Evolutionary conservation across 92 coral and sea anemone species (phyloP).

Genomic region (Paragorgia papillata): DNA sequence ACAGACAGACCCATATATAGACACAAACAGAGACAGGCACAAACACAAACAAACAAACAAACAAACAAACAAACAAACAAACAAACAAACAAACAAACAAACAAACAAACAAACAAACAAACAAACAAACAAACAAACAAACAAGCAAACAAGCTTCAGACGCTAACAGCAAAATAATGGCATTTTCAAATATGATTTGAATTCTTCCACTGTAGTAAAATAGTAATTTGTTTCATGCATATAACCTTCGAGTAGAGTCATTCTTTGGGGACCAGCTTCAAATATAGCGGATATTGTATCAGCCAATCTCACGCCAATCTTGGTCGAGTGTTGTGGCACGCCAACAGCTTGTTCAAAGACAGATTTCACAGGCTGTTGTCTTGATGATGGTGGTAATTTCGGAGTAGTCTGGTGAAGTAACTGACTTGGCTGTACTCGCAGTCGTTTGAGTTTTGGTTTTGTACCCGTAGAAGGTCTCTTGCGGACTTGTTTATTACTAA

Average conservation of each 20-base stretch:
- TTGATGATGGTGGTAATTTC: slow-evolving; percentile 41
- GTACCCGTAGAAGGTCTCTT: slow-evolving; percentile 54
- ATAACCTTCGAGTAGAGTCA: slow-evolving; percentile 4
- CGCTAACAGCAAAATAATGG: no score
- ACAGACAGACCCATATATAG: no score
- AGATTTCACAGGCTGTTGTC: slow-evolving; percentile 71
- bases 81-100: no score
- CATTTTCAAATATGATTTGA: no score
- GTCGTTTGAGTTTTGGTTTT: slow-evolving; percentile 46
- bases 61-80: no score
- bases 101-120: no score
- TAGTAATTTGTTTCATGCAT: no score
- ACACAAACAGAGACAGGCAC: no score
- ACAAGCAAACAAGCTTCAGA: no score
- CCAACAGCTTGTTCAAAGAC: slow-evolving; percentile 88
- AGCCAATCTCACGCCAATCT: slow-evolving; percentile 82
- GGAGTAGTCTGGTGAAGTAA: slow-evolving; percentile 67
- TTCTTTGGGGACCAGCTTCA: slow-evolving; percentile 75
- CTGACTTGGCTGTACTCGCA: slow-evolving; percentile 68
- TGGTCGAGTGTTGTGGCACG: slow-evolving; percentile 63
- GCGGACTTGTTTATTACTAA: not conserved
- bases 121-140: no score
- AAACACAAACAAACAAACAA: no score
- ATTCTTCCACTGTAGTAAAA: no score
- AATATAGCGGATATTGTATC: slow-evolving; percentile 92